Base-by-base conservation (phyloP, 2,797 vertebrate species). In the Chrysolophus pictus region DNA sequence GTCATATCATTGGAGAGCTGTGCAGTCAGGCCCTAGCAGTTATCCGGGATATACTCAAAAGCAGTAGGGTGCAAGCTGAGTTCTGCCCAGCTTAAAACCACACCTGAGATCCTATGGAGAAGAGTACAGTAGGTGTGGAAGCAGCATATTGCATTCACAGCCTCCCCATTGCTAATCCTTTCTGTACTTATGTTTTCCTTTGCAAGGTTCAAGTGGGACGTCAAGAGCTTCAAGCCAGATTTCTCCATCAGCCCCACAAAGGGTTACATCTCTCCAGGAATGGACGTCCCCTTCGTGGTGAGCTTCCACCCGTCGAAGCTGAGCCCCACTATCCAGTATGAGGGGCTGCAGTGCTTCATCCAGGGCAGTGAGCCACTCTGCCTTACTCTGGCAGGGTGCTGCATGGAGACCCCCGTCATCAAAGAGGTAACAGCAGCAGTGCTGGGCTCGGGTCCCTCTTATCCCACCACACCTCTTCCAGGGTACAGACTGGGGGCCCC, bases 121-220 rank as follows among this genome's bases (percentile, higher is more conserved):
- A 67, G 15, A 16, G 23, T 17, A 2, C 7, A 11, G 41, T 33
- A 72, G 22, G 14, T 8, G 69, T n/a, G 28, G 33, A 46, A 63
- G 17, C 11, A 22, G 28, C 41, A 63, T 7, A 1, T 2, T 13
- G 44, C 0, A 1, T 55, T 70, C 1, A 0, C 41, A 62, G 71
- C 51, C 46, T 77, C 51, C 10, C 6, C 8, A 3, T n/a, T 35
- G 4, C 59, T 88, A 62, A 93, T 53, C 46, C 28, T 46, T 91
- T 46, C 17, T 53, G 49, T 72, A 29, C 70, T 86, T 88, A 42
- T 94, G 75, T 72, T 94, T 67, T 88, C 60, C 77, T 65, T 87
- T 39, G 15, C 91, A 94, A 99, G 99, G 90, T 99, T 99, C 94
- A 96, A 97, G 35, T 99, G 99, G 99, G 98, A 98, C 55, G 55